Percentiles rank a stretch among this genome's conserved stretches.
Evolutionary conservation across 1,140 invertebrate genomes (phyloP).

Genomic region (Leptinotarsa undecemlineata): DNA sequence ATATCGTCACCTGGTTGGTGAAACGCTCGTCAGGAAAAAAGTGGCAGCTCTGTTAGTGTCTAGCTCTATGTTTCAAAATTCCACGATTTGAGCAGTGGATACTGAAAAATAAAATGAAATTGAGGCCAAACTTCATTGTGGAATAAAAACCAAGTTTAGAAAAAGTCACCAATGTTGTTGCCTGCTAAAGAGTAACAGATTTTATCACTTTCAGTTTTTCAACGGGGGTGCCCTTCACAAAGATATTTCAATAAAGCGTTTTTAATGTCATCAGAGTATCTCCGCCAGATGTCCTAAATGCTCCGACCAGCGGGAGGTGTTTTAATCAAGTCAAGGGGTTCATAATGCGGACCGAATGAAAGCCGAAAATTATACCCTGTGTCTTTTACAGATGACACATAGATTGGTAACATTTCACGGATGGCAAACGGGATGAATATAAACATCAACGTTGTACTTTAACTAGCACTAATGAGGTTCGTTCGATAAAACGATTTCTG

Average conservation of each 20-base stretch:
- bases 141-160: too few relatives aligned
- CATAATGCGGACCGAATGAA: background rate
- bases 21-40: too few relatives aligned
- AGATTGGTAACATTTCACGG: background rate
- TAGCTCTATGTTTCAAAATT: too few relatives aligned
- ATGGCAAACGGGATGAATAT: background rate
- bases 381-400: background rate
- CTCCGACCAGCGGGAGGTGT: background rate
- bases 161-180: too few relatives aligned
- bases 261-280: constrained; percentile 6
- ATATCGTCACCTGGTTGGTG: too few relatives aligned
- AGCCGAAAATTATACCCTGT: background rate
- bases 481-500: constrained; percentile 1
- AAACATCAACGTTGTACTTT: background rate
- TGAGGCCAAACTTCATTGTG: too few relatives aligned
- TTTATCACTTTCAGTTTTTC: too few relatives aligned
- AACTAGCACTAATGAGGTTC: background rate
- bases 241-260: background rate
- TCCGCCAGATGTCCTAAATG: constrained; percentile 1
- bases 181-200: too few relatives aligned
- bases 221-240: background rate
- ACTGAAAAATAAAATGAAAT: too few relatives aligned
- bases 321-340: background rate
- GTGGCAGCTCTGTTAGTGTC: too few relatives aligned
- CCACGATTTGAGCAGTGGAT: too few relatives aligned